Conservation (phyloP, 2,888 invertebrate genomes). For the Smittia sp. region DNA sequence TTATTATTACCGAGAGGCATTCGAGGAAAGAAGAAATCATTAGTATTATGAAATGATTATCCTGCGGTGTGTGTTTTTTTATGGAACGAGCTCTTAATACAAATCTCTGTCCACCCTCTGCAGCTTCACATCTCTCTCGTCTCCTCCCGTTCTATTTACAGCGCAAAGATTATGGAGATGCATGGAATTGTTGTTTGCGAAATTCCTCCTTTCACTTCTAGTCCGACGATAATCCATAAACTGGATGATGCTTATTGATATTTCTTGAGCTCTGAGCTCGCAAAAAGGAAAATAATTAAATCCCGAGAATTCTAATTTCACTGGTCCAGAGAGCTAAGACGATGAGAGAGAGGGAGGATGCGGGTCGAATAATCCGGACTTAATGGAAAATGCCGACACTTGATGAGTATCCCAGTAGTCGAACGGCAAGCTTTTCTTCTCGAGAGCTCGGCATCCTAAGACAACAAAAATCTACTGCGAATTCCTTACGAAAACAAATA, state of each 20-base stretch:
- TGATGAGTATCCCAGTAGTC: background rate
- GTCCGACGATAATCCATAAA: slow-evolving; percentile 26
- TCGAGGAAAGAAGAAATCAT: slow-evolving; percentile 33
- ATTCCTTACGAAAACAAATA: too few relatives aligned
- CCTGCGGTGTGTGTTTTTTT: slow-evolving; percentile 31
- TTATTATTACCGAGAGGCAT: background rate
- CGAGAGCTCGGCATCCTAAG: background rate
- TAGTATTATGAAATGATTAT: slow-evolving; percentile 27
- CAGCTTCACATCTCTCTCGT: background rate
- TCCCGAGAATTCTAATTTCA: slow-evolving; percentile 25
- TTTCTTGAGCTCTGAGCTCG: slow-evolving; percentile 11
- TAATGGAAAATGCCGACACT: slow-evolving; percentile 13
- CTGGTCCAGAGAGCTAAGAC: background rate
- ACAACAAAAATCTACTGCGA: background rate
- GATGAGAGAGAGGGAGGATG: background rate
- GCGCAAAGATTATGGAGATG: background rate
- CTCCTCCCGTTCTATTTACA: background rate
- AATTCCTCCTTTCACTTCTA: slow-evolving; percentile 7
- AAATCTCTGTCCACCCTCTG: slow-evolving; percentile 34
- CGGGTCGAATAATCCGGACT: background rate
- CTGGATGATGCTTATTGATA: slow-evolving; percentile 25
- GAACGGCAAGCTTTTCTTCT: background rate
- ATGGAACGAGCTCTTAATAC: slow-evolving; percentile 25
- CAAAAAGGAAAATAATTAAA: slow-evolving; percentile 30
- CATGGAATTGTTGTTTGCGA: slow-evolving; percentile 35